Evolutionary conservation across 2,888 invertebrate species (phyloP).

Genomic region (Malacosoma neustria): DNA sequence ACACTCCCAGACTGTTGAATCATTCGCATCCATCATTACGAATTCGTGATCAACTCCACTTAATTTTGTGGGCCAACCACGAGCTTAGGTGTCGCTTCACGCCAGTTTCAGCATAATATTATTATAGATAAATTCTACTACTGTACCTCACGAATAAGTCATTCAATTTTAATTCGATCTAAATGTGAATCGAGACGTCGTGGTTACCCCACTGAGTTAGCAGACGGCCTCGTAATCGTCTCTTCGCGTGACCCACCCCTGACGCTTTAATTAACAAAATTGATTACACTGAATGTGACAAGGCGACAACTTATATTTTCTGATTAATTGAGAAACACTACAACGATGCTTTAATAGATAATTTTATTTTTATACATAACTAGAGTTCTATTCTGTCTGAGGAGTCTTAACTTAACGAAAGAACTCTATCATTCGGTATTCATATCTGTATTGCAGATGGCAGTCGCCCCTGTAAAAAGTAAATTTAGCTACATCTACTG

Average conservation of each 20-base stretch:
- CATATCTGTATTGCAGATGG: too few species aligned
- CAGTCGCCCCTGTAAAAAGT: too few species aligned
- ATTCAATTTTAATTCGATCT: neutral
- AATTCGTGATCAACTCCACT: conserved; percentile 50
- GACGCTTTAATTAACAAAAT: conserved; percentile 60
- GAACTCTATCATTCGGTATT: too few species aligned
- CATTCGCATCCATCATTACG: conserved; percentile 37
- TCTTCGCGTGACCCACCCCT: conserved; percentile 42
- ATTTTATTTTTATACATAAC: too few species aligned
- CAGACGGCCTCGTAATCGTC: conserved; percentile 37
- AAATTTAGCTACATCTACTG: too few species aligned
- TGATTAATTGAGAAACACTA: conserved; percentile 21
- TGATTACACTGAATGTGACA: conserved; percentile 41
- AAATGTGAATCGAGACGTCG: neutral
- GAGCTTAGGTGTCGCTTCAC: conserved; percentile 2
- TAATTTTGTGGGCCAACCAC: conserved; percentile 25
- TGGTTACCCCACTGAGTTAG: conserved; percentile 11
- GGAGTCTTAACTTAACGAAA: too few species aligned
- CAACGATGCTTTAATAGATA: neutral
- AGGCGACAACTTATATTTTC: conserved; percentile 39
- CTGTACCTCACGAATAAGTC: neutral
- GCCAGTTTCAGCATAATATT: neutral
- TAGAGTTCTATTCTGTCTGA: too few species aligned
- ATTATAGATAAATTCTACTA: neutral
- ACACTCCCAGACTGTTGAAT: conserved; percentile 13